Percentiles rank a stretch among this genome's conserved stretches.
phyloP scores from a whole-genome alignment of 2,888 invertebrate genomes.

The Nowickia ferox region DNA sequence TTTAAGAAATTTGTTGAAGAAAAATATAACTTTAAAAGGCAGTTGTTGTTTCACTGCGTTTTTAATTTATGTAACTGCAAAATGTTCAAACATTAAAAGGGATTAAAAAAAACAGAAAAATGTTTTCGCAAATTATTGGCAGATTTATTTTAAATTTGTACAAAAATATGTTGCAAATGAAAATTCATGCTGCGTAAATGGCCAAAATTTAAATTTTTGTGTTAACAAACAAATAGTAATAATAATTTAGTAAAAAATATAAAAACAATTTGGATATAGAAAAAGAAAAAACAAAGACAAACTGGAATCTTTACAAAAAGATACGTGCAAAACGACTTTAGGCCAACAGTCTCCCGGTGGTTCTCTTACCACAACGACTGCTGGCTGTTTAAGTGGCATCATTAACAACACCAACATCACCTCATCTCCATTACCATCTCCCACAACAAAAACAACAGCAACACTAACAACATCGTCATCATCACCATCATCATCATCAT shows the following conservation, averaged over 20 bases:
- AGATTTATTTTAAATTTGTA: conserved; percentile 14
- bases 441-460: conserved; percentile 44
- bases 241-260: conserved; percentile 3
- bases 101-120: conserved; percentile 8
- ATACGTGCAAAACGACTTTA: conserved; percentile 50
- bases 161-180: background rate
- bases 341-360: conserved; percentile 67
- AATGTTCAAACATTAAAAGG: background rate
- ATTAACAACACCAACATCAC: conserved; percentile 37
- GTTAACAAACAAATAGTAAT: conserved; percentile 27
- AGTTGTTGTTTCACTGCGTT: background rate
- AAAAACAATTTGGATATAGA: conserved; percentile 62
- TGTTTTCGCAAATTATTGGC: conserved; percentile 8
- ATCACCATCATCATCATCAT: conserved; percentile 20
- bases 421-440: conserved; percentile 44
- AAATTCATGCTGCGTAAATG: conserved; percentile 63
- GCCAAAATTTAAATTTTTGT: conserved; percentile 70
- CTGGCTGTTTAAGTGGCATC: conserved; percentile 50
- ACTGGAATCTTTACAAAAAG: conserved; percentile 65
- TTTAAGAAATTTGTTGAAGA: conserved; percentile 12
- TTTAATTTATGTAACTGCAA: background rate
- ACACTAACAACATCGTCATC: conserved; percentile 33
- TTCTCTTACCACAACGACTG: conserved; percentile 62
- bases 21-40: conserved; percentile 6
- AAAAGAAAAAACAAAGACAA: conserved; percentile 57